Percentiles rank a stretch among this genome's conserved stretches.
Conservation (phyloP, 2,888 invertebrate species). For the Chrysopilus asiliformis region DNA sequence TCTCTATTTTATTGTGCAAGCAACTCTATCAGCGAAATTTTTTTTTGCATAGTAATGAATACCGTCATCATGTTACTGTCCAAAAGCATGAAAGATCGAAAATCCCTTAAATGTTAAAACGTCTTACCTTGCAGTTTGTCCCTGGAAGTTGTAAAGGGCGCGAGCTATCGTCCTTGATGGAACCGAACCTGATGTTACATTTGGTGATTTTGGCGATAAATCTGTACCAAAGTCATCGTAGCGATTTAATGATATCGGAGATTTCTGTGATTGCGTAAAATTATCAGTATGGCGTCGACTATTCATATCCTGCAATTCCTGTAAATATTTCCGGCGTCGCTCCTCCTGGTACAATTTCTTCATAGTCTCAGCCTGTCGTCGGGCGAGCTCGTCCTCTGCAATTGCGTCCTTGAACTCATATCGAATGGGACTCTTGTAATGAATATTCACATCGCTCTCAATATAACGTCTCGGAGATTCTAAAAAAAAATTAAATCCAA, state of each 20-base stretch:
- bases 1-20: too few species aligned
- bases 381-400: slow-evolving; percentile 78
- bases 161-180: slow-evolving; percentile 69
- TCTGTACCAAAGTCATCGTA: slow-evolving; percentile 79
- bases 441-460: slow-evolving; percentile 87
- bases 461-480: slow-evolving; percentile 81
- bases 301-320: slow-evolving; percentile 89
- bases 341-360: slow-evolving; percentile 81
- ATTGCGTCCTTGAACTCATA: slow-evolving; percentile 74
- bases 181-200: slow-evolving; percentile 36
- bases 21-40: too few species aligned
- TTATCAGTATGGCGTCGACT: slow-evolving; percentile 88
- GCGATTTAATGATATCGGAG: slow-evolving; percentile 80
- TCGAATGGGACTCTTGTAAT: slow-evolving; percentile 79
- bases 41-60: too few species aligned
- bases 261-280: slow-evolving; percentile 85
- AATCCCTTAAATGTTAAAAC: neutral
- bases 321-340: slow-evolving; percentile 76
- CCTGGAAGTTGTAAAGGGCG: slow-evolving; percentile 84
- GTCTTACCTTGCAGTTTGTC: slow-evolving; percentile 48
- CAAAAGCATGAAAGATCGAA: too few species aligned
- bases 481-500: slow-evolving; percentile 32
- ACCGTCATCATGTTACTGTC: too few species aligned
- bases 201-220: slow-evolving; percentile 36
- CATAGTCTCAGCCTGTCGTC: slow-evolving; percentile 83